Evolutionary conservation across 2,113 vertebrate genomes (phyloP), one percentile per base, ranked within the genome.

Genomic region (Aythya baeri): DNA sequence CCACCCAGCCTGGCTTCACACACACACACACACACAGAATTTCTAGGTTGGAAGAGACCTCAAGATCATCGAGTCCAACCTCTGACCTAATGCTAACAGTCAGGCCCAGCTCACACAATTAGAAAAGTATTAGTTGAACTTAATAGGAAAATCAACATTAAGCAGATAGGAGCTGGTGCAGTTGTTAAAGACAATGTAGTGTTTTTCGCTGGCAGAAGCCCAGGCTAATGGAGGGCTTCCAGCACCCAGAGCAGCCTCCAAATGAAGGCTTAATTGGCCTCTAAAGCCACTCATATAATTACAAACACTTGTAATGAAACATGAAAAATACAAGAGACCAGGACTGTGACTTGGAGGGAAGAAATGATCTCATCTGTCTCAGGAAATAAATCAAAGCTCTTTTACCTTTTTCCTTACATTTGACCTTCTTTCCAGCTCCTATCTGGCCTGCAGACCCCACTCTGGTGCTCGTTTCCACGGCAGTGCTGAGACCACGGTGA

Each of bases 221-320:
- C 95, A 97, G 84, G 61, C 93, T 96, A 91, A 91, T 95, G 76
- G 80, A 92, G 59, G 88, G 85, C 74, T 95, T 97, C 95, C 95
- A 88, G 81, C 50, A 73, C 74, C 83, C 41, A 82, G 62, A 85
- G 73, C 79, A 89, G 95, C 86, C 92, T 94, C 89, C 46, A 97
- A 96, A 97, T 96, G 91, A 93, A 94, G 91, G 94, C 78, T 96
- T 98, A 98, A 98, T 97, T 96, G 93, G 72, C 83, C 88, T 95
- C 87, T 97, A 94, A 94, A 93, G 66, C 89, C 88, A 91, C 80
- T 96, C 89, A 96, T 97, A 87, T 95, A 87, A 97, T 97, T 97
- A 96, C 90, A 97, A 96, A 96, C 92, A 94, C 92, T 96, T 94
- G 58, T 94, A 97, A 97, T 97, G 95, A 97, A 95, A 81, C 92